These are phyloP conservation scores for Cataglyphis rosenhaueri DNA, from an alignment of 2,888 invertebrate species.

Conservation along the genomic window DNA sequence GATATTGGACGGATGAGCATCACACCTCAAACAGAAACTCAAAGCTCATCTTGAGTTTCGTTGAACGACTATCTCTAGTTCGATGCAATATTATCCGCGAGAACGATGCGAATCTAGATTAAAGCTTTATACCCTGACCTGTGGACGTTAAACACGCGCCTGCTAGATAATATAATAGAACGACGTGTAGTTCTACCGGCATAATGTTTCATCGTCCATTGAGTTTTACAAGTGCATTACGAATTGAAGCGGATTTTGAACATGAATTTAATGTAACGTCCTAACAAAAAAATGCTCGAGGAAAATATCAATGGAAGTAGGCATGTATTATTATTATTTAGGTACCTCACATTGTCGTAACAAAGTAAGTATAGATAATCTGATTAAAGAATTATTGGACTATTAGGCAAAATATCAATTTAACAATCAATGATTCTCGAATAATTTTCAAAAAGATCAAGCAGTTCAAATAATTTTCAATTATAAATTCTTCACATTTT, in stretches of 20 bases:
- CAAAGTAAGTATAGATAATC: not conserved
- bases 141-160: not conserved
- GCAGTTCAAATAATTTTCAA: not conserved
- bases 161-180: not conserved
- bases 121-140: not conserved
- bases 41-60: conserved; percentile 12
- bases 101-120: not conserved
- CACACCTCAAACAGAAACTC: conserved; percentile 21
- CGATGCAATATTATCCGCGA: conserved; percentile 19
- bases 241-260: not conserved
- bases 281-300: not conserved
- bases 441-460: not conserved
- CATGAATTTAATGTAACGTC: conserved; percentile 5
- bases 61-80: conserved; percentile 2
- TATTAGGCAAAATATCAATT: not conserved
- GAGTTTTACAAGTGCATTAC: not conserved
- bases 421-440: not conserved
- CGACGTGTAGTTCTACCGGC: not conserved
- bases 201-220: conserved; percentile 5
- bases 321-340: not conserved
- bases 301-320: not conserved
- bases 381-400: not conserved
- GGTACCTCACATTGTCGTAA: not conserved
- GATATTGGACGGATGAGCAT: not conserved
- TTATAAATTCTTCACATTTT: not conserved